Evolutionary conservation across 2,113 vertebrate species (phyloP), one percentile per base, ranked within the genome.

Genomic region (Clinocottus analis): DNA sequence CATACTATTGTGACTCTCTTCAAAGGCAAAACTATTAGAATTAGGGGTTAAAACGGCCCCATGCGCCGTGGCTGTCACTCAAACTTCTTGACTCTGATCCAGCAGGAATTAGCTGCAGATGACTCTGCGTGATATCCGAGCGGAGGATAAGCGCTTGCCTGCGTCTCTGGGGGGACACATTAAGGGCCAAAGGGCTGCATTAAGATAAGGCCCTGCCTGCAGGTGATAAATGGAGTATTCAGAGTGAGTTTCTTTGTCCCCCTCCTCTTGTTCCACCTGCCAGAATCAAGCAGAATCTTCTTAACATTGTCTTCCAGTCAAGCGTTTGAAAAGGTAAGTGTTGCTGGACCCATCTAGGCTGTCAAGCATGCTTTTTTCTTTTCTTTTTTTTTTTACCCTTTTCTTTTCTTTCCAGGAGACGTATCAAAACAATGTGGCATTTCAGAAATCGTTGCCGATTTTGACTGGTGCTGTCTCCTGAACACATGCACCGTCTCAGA

Each of bases 401-500:
- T 25, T 33, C 25, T 12, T 35, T 27, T 72, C 71, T 83, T 29
- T 56, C 53, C 35, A 77, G 65, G 49, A 83, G 59, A 76, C 60
- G 29, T 58, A 79, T 86, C 77, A 89, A 76, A 88, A 89, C 75
- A 80, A 68, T 75, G 78, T 88, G 91, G 85, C 86, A 86, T 92
- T 92, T 92, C 27, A 71, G 86, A 91, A 92, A 23, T 53, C 85
- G 70, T 59, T 90, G 70, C 66, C 17, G 19, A 79, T 79, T 56
- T 84, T 79, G 76, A 89, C 82, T 85, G 78, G 3, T 47, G 81
- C 78, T 83, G 76, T 85, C 76, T 89, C 29, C 16, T 58, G 49
- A 84, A 89, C 72, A 72, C 63, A 77, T 56, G 56, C 79, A 51
- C 39, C 21, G 76, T 61, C 65, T 79, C 19, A 75, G 63, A 79